Percentiles rank a stretch among this genome's conserved stretches.
Evolutionary conservation across 2,888 invertebrate species (phyloP).

Genomic region (Philaethria dido): DNA sequence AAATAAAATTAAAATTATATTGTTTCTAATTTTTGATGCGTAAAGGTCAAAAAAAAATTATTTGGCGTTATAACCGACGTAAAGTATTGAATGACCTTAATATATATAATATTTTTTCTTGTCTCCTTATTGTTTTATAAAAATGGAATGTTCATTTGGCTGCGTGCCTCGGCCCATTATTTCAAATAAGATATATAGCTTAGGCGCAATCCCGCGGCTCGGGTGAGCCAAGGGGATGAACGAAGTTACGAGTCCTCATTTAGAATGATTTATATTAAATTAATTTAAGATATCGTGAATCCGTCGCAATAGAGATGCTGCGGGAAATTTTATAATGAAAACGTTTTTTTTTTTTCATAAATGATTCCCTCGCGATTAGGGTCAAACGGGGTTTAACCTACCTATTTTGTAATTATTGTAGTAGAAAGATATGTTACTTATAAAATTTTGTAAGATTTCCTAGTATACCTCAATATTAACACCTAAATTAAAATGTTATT

Average conservation of each 20-base stretch:
- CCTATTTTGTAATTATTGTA: not conserved
- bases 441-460: too few species aligned
- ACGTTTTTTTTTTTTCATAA: not conserved
- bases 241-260: conserved; percentile 18
- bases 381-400: not conserved
- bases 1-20: too few species aligned
- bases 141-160: conserved; percentile 25
- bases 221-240: conserved; percentile 28
- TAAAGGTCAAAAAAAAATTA: not conserved
- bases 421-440: not conserved
- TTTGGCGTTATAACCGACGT: not conserved
- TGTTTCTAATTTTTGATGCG: too few species aligned
- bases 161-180: conserved; percentile 40
- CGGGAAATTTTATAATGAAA: not conserved
- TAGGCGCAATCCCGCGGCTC: conserved; percentile 23
- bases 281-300: conserved; percentile 6
- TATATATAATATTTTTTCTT: conserved; percentile 17
- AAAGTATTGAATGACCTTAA: not conserved
- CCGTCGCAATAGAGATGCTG: not conserved
- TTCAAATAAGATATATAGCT: conserved; percentile 40
- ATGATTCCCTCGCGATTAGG: not conserved
- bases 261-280: conserved; percentile 24
- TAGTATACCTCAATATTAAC: too few species aligned
- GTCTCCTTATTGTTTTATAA: conserved; percentile 31
- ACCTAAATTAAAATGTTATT: too few species aligned